Evolutionary conservation across 2,888 invertebrate species (phyloP), one percentile per base, ranked within the genome.

Genomic region (Hydropsyche betteni): DNA sequence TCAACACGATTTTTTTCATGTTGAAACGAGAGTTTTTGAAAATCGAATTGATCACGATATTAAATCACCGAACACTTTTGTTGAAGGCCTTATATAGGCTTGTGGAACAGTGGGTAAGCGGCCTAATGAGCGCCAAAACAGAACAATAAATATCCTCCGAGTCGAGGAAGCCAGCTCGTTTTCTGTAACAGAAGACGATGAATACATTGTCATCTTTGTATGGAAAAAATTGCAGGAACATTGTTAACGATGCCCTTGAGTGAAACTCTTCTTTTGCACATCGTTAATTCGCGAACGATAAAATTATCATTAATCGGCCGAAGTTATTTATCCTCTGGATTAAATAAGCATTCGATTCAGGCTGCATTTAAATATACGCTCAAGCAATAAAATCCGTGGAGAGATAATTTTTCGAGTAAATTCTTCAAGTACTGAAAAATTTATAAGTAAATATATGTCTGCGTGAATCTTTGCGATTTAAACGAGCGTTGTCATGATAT

Each of bases 71-170:
- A n/a, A 24, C 24, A 58, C 58, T 24, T 16, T 58, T 58, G 24
- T 16, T n/a, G 58, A 34, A 12, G 36, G 33, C 64, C 64, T 33
- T 64, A 64, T 64, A 58, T 58, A 58, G 58, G 58, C 24, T 10
- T 10, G 6, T 10, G 44, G 44, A 44, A 44, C 44, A 44, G 44
- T 44, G 44, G 58, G 58, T 58, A 58, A 24, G 16, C 58, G 58
- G 58, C 58, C 58, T 58, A 58, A 58, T 58, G 58, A 58, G 58
- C 58, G 16, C 58, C 58, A 24, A 58, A 58, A 14, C 58, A 16
- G 58, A 24, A 14, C 16, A 58, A 58, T 58, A 58, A 58, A 58
- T 58, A 58, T 58, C 58, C 44, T 14, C 58, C 24, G 24, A 8
- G 24, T 58, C 44, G 58, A 14, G 58, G 24, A 58, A 24, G 58